These are phyloP conservation scores for Chirona hameri DNA, from an alignment of 2,888 invertebrate species.

Conservation along the genomic window DNA sequence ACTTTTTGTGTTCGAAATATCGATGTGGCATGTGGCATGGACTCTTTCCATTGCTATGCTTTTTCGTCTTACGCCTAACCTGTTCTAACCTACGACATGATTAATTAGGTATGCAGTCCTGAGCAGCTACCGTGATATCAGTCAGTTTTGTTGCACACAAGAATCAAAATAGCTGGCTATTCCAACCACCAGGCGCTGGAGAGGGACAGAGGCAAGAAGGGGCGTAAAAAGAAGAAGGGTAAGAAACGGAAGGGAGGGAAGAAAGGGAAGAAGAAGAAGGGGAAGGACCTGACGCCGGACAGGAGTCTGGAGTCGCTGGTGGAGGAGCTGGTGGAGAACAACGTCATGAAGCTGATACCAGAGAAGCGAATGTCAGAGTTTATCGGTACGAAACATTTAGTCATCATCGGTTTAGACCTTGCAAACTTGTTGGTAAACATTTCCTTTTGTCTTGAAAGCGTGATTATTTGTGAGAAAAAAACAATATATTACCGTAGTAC, in stretches of 20 bases:
- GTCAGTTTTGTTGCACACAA: background rate
- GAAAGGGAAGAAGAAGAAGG: constrained; percentile 85
- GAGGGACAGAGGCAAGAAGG: constrained; percentile 62
- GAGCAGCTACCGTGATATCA: too few relatives aligned
- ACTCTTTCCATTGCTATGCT: too few relatives aligned
- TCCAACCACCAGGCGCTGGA: constrained; percentile 40
- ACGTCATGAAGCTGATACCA: constrained; percentile 29
- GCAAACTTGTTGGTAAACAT: too few relatives aligned
- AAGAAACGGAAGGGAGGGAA: constrained; percentile 66
- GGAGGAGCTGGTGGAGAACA: constrained; percentile 73
- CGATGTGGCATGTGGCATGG: too few relatives aligned
- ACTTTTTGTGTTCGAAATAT: too few relatives aligned
- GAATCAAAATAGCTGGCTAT: background rate
- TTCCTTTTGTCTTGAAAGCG: too few relatives aligned
- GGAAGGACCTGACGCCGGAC: constrained; percentile 87
- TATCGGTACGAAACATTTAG: constrained; percentile 39
- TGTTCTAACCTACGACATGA: too few relatives aligned
- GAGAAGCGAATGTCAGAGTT: constrained; percentile 36
- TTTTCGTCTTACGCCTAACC: too few relatives aligned
- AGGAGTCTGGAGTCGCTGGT: constrained; percentile 83
- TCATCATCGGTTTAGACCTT: too few relatives aligned
- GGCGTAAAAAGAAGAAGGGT: constrained; percentile 64
- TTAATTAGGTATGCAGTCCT: too few relatives aligned
- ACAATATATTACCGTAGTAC: too few relatives aligned
- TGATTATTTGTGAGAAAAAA: too few relatives aligned